Conservation (phyloP, 2,113 vertebrate species). For the Phoxinus phoxinus region DNA sequence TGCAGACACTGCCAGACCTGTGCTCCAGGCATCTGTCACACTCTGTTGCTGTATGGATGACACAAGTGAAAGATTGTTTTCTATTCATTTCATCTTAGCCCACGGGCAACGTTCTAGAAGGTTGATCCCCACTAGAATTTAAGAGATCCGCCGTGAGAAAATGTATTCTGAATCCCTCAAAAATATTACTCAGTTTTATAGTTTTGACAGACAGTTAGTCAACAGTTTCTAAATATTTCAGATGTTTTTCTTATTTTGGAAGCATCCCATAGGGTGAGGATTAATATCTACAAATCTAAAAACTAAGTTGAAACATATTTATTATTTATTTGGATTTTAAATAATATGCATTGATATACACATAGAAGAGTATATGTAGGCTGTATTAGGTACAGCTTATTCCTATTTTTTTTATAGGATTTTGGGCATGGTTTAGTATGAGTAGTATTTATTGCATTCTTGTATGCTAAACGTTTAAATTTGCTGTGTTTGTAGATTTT, state of each 20-base stretch:
- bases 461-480: too few relatives aligned
- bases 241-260: neutral
- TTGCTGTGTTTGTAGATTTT: too few relatives aligned
- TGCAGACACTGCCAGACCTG: conserved; percentile 37
- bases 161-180: neutral
- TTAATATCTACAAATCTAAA: neutral
- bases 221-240: neutral
- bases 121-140: conserved; percentile 17
- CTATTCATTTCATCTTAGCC: conserved; percentile 31
- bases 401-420: too few relatives aligned
- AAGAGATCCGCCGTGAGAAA: neutral
- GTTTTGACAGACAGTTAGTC: neutral
- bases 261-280: neutral
- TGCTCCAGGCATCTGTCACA: conserved; percentile 49
- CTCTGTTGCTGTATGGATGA: conserved; percentile 36
- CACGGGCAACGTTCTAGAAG: conserved; percentile 11
- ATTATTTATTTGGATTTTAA: neutral
- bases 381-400: too few relatives aligned
- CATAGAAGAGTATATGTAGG: too few relatives aligned
- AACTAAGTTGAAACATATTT: neutral
- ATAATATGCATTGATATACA: neutral
- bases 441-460: too few relatives aligned
- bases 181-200: neutral
- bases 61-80: conserved; percentile 37
- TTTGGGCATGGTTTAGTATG: too few relatives aligned